phyloP scores from a whole-genome alignment of 2,113 vertebrate genomes.

The Suncus etruscus region DNA sequence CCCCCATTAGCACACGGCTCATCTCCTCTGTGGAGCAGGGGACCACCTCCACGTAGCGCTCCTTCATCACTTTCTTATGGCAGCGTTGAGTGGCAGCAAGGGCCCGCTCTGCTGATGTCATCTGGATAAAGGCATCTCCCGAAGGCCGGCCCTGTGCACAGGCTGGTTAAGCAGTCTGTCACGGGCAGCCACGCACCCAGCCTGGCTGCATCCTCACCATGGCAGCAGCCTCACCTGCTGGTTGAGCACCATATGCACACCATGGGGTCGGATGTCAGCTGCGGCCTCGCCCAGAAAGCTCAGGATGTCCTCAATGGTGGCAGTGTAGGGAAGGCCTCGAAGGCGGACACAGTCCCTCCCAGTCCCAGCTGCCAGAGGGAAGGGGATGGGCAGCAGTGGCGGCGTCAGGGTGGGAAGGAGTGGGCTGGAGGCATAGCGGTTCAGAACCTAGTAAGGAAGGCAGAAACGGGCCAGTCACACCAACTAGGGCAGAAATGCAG shows the following conservation, averaged over 20 bases:
- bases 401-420: slow-evolving; percentile 94
- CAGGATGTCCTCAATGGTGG: slow-evolving; percentile 96
- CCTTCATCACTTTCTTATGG: slow-evolving; percentile 99
- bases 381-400: slow-evolving; percentile 92
- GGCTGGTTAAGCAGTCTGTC: slow-evolving; percentile 55
- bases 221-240: slow-evolving; percentile 91
- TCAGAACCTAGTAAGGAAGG: slow-evolving; percentile 91
- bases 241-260: slow-evolving; percentile 98
- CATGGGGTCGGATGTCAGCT: slow-evolving; percentile 95
- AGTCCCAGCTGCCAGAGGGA: slow-evolving; percentile 89
- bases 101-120: slow-evolving; percentile 95
- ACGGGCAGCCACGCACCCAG: background rate
- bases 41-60: slow-evolving; percentile 98
- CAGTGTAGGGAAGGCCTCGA: slow-evolving; percentile 95
- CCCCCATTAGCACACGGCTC: slow-evolving; percentile 99
- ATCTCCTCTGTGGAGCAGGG: slow-evolving; percentile 99
- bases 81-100: slow-evolving; percentile 96
- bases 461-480: background rate
- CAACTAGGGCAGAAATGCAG: background rate
- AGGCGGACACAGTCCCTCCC: slow-evolving; percentile 94
- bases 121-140: slow-evolving; percentile 98
- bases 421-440: slow-evolving; percentile 95
- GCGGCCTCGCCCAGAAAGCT: slow-evolving; percentile 97
- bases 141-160: slow-evolving; percentile 93
- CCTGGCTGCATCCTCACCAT: background rate